Evolutionary conservation across 2,888 invertebrate genomes (phyloP).

Genomic region (Trissolcus brochymenae): DNA sequence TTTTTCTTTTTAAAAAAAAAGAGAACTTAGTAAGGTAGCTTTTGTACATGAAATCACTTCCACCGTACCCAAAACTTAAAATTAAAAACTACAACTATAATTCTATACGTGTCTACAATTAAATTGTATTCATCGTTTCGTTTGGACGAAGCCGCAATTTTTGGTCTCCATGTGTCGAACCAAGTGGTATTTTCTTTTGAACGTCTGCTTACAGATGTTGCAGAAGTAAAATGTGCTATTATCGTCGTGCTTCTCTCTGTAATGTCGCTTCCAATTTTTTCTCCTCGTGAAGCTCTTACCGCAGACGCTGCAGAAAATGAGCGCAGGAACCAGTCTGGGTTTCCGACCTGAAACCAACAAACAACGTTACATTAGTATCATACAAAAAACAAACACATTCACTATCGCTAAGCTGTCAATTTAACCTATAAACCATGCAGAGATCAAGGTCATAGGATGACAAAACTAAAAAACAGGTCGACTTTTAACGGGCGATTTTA

Average conservation of each 20-base stretch:
- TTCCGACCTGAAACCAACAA: conserved; percentile 43
- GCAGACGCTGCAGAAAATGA: conserved; percentile 59
- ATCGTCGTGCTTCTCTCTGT: conserved; percentile 62
- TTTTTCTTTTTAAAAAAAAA: no score
- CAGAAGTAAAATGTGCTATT: conserved; percentile 78
- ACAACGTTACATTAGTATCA: neutral
- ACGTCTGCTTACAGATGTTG: conserved; percentile 83
- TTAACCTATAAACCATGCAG: conserved; percentile 11
- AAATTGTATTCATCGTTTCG: neutral
- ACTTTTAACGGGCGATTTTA: neutral
- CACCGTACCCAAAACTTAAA: no score
- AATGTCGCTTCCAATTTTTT: conserved; percentile 65
- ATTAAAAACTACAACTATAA: no score
- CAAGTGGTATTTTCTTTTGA: conserved; percentile 87
- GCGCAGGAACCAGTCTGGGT: conserved; percentile 12
- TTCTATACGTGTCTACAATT: no score
- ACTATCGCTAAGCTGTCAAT: neutral
- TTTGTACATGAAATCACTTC: no score
- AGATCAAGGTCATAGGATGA: neutral
- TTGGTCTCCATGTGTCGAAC: conserved; percentile 80
- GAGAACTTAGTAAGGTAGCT: no score
- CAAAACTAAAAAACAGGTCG: conserved; percentile 2
- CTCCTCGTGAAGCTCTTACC: conserved; percentile 62
- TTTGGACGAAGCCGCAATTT: conserved; percentile 20
- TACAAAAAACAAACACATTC: conserved; percentile 4